Percentiles rank a stretch among this genome's conserved stretches.
These are phyloP conservation scores for Acrobasis suavella DNA, from an alignment of 2,888 invertebrate genomes.

Conservation along the genomic window DNA sequence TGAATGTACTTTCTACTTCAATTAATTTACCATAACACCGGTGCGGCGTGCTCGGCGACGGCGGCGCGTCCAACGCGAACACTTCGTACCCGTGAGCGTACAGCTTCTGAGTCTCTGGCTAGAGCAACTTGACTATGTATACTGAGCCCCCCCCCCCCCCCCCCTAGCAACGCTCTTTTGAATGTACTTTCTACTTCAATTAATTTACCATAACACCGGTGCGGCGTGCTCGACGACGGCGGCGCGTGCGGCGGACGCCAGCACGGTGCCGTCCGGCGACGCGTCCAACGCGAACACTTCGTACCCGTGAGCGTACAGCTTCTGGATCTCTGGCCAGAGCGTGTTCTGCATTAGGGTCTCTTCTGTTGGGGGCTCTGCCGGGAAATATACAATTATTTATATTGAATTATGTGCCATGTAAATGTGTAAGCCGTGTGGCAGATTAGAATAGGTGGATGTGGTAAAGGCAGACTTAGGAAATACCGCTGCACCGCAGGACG, in stretches of 20 bases:
- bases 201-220: constrained; percentile 91
- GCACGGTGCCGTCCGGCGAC: constrained; percentile 85
- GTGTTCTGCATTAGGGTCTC: constrained; percentile 96
- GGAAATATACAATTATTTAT: neutral
- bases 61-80: constrained; percentile 91
- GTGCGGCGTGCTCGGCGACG: constrained; percentile 89
- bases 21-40: constrained; percentile 90
- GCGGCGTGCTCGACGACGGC: constrained; percentile 90
- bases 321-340: constrained; percentile 97
- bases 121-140: constrained; percentile 72
- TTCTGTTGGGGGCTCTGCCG: constrained; percentile 92
- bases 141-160: no score
- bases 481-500: no score
- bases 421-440: no score
- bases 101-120: constrained; percentile 97
- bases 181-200: neutral
- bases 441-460: no score
- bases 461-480: no score
- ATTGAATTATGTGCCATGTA: no score
- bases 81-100: constrained; percentile 99
- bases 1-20: neutral
- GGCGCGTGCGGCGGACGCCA: constrained; percentile 95
- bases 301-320: constrained; percentile 98
- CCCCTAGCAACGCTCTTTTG: no score
- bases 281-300: constrained; percentile 93